Base-by-base conservation (phyloP, 2,797 vertebrate species). In the Hyperoplus immaculatus region DNA sequence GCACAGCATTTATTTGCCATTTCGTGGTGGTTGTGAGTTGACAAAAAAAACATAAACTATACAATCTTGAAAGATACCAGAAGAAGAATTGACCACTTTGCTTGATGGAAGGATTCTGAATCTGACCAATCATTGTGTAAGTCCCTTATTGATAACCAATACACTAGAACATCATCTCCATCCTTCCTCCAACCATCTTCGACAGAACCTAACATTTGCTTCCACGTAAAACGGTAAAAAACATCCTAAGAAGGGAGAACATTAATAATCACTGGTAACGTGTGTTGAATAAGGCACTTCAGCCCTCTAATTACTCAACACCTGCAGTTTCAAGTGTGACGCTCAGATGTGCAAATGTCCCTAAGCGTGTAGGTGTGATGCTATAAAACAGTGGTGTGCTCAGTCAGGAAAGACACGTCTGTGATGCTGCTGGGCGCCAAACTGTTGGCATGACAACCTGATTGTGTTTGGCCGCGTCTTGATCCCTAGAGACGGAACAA, bases 401-500 rank as follows among this genome's bases (percentile, higher is more conserved):
- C 55, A 51, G 56, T 70, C 64, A 42, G 47, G 43, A 41, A 38
- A 54, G 43, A 74, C 6, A 0, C 10, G 1, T 16, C 29, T 45
- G 41, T 15, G 5, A 8, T 59, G 76, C 57, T 63, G 49, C 53
- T 55, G 39, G 50, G 4, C 77, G 42, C 47, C 68, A 75, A 58
- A 14, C 64, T 5, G 72, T 81, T 71, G 81, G 21, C 72, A 79
- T 64, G 67, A 66, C 36, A 81, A 77, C 72, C 58, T 0, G 2
- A 41, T 64, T 74, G 69, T 71, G 68, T 81, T 62, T 51, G 8
- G 46, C 71, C 43, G 0, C 10, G 45, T 72, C 11, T 56, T 18
- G 53, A 43, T 80, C 79, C 53, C 59, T 0, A 0, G 60, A 72
- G 70, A 72, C 54, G 3, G 72, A 79, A 45, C 57, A 71, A 47